A percentile compares a stretch with the other conserved stretches of the same genome.
phyloP scores from a whole-genome alignment of 2,888 invertebrate genomes.

The Cantharis lateralis region DNA sequence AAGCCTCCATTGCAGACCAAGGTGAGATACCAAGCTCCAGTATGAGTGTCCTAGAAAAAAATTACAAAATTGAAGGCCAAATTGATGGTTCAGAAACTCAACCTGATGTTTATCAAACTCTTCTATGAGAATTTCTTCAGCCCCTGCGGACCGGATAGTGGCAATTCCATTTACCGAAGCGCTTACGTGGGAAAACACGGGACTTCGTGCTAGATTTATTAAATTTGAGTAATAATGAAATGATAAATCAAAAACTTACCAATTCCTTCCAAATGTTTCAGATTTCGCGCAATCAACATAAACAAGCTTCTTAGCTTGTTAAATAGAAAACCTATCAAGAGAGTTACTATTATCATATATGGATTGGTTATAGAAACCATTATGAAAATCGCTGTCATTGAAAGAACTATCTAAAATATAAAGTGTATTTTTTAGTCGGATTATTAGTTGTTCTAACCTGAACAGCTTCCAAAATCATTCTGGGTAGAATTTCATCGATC shows the following conservation, averaged over 20 bases:
- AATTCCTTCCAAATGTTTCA: conserved; percentile 8
- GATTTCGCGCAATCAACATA: background rate
- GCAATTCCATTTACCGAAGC: conserved; percentile 81
- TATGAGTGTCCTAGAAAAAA: conserved; percentile 60
- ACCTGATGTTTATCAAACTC: conserved; percentile 72
- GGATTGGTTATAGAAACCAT: background rate
- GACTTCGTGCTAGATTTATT: conserved; percentile 69
- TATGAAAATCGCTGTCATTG: background rate
- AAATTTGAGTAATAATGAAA: background rate
- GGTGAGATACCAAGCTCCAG: conserved; percentile 66
- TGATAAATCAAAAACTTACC: background rate
- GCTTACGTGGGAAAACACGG: conserved; percentile 85
- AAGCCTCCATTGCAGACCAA: conserved; percentile 67
- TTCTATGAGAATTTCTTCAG: conserved; percentile 66
- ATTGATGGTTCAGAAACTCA: background rate
- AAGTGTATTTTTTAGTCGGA: background rate
- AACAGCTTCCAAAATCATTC: conserved; percentile 59
- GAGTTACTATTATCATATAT: background rate
- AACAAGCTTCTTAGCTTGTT: background rate
- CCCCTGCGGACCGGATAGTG: conserved; percentile 78
- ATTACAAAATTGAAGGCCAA: background rate
- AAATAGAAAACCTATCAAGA: background rate
- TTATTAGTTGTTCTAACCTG: conserved; percentile 52
- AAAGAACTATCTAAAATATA: background rate
- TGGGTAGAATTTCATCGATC: conserved; percentile 64